Evolutionary conservation across 1,140 invertebrate genomes (phyloP).

Genomic region (Drosophila bocqueti): DNA sequence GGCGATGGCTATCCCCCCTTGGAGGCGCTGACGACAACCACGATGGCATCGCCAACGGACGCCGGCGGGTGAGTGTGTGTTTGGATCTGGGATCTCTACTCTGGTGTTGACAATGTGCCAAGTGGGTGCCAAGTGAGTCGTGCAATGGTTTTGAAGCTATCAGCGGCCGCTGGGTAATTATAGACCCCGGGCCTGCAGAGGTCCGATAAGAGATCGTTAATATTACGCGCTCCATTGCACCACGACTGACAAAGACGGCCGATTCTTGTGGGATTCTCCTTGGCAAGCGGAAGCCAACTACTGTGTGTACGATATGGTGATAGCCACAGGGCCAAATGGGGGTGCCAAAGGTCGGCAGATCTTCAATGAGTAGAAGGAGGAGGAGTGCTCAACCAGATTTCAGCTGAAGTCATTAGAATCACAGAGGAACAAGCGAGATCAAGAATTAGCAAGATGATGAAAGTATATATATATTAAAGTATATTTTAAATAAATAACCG

Average conservation of each 20-base stretch:
- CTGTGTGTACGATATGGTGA: constrained; percentile 41
- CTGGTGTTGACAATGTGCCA: constrained; percentile 11
- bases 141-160: constrained; percentile 57
- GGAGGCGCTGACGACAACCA: constrained; percentile 30
- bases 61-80: constrained; percentile 58
- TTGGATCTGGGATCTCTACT: not conserved
- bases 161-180: constrained; percentile 67
- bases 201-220: constrained; percentile 79
- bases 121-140: constrained; percentile 33
- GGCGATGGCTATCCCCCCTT: constrained; percentile 32
- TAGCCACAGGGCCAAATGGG: constrained; percentile 22
- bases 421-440: not conserved
- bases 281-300: constrained; percentile 40
- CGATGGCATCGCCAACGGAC: constrained; percentile 46
- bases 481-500: not conserved
- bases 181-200: constrained; percentile 55
- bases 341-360: constrained; percentile 27
- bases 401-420: not conserved
- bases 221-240: constrained; percentile 76
- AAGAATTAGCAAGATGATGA: not conserved
- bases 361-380: not conserved
- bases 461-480: too few relatives aligned
- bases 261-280: constrained; percentile 35
- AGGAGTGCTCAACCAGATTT: not conserved
- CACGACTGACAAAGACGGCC: constrained; percentile 42